Conservation (phyloP, 2,888 invertebrate genomes). For the Philopedon plagiatum region DNA sequence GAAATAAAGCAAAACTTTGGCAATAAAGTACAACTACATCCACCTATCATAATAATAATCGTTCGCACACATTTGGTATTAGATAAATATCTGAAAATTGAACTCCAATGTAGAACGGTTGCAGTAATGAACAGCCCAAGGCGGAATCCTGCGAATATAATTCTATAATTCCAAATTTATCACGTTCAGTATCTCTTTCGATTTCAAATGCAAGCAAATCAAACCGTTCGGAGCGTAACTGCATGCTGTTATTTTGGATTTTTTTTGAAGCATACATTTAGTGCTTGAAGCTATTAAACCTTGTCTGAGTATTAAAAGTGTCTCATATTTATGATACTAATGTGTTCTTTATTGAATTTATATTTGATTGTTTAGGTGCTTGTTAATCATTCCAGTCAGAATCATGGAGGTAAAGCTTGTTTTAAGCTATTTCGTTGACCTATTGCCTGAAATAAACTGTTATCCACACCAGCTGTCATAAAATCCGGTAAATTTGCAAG, state of each 20-base stretch:
- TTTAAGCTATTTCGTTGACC: too few relatives aligned
- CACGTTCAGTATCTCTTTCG: constrained; percentile 37
- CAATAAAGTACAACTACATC: constrained; percentile 19
- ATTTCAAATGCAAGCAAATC: constrained; percentile 2
- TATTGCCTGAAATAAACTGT: too few relatives aligned
- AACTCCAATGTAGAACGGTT: constrained; percentile 15
- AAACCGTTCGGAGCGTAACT: not conserved
- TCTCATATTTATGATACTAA: too few relatives aligned
- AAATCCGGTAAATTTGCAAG: too few relatives aligned
- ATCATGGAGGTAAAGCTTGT: too few relatives aligned
- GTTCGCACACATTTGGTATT: constrained; percentile 13
- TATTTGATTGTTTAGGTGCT: too few relatives aligned
- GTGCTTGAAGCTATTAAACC: constrained; percentile 1
- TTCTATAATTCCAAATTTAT: constrained; percentile 47
- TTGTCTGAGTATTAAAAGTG: not conserved
- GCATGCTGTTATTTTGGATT: not conserved
- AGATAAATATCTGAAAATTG: constrained; percentile 23
- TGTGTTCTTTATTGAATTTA: not conserved
- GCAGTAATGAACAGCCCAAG: constrained; percentile 41
- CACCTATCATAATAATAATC: constrained; percentile 22
- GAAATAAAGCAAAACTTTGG: constrained; percentile 9
- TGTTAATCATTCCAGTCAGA: too few relatives aligned
- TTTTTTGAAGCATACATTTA: not conserved
- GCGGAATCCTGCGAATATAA: constrained; percentile 30
- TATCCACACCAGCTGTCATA: too few relatives aligned